A percentile compares a stretch with the other conserved stretches of the same genome.
Evolutionary conservation across 2,797 vertebrate genomes (phyloP).

Genomic region (Anguilla megastoma): DNA sequence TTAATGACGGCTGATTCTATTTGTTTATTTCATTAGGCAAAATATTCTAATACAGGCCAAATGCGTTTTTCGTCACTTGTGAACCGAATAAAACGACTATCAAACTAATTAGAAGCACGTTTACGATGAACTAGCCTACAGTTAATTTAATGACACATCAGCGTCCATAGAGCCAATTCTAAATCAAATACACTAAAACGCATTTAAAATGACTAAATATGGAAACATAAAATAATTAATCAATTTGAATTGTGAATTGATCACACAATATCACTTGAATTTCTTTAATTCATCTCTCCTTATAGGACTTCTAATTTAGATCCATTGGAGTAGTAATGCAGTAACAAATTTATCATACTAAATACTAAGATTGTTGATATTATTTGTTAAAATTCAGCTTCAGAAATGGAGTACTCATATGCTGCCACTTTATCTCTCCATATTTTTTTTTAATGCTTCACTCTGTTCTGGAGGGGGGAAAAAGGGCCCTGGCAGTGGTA

Average conservation of each 20-base stretch:
- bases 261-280: no score
- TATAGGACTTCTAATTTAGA: no score
- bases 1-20: conserved; percentile 86
- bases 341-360: not conserved
- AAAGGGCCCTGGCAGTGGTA: no score
- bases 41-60: conserved; percentile 60
- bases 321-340: no score
- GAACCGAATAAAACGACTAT: conserved; percentile 40
- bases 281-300: no score
- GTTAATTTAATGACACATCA: not conserved
- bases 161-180: not conserved
- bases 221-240: not conserved
- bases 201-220: not conserved
- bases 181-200: not conserved
- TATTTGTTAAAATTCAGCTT: no score
- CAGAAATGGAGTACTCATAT: not conserved
- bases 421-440: not conserved
- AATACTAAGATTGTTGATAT: not conserved
- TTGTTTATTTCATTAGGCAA: conserved; percentile 82
- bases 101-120: conserved; percentile 35
- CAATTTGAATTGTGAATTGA: no score
- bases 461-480: not conserved
- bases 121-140: not conserved
- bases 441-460: not conserved
- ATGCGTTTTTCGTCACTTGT: conserved; percentile 40